phyloP scores from a whole-genome alignment of 2,113 vertebrate genomes.

The Menura novaehollandiae region DNA sequence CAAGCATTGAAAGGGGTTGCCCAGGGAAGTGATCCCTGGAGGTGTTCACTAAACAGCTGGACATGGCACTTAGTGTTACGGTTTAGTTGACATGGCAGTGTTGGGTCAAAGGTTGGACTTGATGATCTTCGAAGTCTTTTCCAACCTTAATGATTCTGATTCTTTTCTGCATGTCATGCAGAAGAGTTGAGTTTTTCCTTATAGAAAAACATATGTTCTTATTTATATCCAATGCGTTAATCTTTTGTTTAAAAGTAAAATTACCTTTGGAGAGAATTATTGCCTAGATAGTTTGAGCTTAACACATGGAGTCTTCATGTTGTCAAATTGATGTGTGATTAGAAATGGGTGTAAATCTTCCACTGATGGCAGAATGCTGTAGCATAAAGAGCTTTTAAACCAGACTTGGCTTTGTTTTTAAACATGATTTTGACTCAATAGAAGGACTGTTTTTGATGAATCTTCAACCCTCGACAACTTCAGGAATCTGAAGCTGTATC shows the following conservation, averaged over 20 bases:
- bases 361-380: not conserved
- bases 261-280: not conserved
- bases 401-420: not conserved
- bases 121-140: not conserved
- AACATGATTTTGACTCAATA: not conserved
- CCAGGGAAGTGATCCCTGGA: not conserved
- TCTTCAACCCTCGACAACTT: not conserved
- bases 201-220: too few species aligned
- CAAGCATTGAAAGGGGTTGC: not conserved
- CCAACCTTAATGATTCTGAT: not conserved
- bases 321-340: not conserved
- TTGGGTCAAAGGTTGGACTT: not conserved
- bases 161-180: not conserved
- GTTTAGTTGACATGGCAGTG: not conserved
- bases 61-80: not conserved
- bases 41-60: not conserved
- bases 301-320: not conserved
- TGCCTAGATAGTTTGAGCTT: not conserved
- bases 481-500: not conserved
- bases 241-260: not conserved
- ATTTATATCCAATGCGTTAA: not conserved
- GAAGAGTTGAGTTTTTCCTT: not conserved
- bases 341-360: not conserved
- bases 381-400: not conserved
- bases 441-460: not conserved